Percentiles rank a stretch among this genome's conserved stretches.
Evolutionary conservation across 1,140 invertebrate species (phyloP).

Genomic region (Scaptomyza montana): DNA sequence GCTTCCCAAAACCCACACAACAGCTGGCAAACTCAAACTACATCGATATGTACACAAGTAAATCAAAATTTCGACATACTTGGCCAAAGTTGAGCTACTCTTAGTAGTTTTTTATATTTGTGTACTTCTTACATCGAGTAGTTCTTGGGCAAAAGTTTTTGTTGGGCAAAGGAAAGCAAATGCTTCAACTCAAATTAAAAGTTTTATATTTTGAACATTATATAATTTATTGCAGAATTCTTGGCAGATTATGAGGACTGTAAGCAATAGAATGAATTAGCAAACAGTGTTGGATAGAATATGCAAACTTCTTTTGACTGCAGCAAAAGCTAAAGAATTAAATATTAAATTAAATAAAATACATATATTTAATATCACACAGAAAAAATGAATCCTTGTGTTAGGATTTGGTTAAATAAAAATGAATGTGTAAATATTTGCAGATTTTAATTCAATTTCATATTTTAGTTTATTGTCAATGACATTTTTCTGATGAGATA

Average conservation of each 20-base stretch:
- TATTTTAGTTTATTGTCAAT: no score
- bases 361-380: no score
- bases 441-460: no score
- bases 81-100: not conserved
- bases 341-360: no score
- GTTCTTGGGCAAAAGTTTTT: constrained; percentile 9
- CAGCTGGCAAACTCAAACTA: not conserved
- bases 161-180: not conserved
- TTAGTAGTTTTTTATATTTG: not conserved
- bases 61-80: constrained; percentile 1
- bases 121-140: not conserved
- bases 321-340: no score
- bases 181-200: constrained; percentile 2
- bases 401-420: no score
- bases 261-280: not conserved
- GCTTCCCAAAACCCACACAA: constrained; percentile 19
- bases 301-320: not conserved
- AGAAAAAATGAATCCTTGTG: no score
- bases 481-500: no score
- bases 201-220: not conserved
- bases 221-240: constrained; percentile 8
- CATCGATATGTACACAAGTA: not conserved
- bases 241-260: not conserved
- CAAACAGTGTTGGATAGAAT: not conserved
- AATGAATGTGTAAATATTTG: no score